phyloP scores from a whole-genome alignment of 2,113 vertebrate species.

The Nanorana parkeri region DNA sequence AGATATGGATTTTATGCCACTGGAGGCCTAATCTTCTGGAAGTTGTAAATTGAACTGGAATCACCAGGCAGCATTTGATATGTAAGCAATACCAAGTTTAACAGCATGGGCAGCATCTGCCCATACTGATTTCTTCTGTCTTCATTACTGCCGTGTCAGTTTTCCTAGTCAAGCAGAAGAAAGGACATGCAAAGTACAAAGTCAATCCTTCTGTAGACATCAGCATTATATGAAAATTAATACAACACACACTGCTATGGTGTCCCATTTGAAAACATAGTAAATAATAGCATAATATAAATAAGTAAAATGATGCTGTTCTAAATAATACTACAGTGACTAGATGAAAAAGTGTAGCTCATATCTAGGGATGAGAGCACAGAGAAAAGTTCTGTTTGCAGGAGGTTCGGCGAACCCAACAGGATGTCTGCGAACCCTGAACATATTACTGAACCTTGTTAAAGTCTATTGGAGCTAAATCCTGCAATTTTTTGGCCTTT shows the following conservation, averaged over 20 bases:
- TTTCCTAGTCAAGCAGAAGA: not conserved
- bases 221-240: not conserved
- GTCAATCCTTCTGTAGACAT: not conserved
- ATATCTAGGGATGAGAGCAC: too few species aligned
- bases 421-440: too few species aligned
- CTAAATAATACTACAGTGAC: too few species aligned
- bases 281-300: not conserved
- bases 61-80: constrained; percentile 49
- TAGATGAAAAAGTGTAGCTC: too few species aligned
- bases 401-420: too few species aligned
- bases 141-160: constrained; percentile 19
- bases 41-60: constrained; percentile 54
- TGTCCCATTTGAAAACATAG: not conserved
- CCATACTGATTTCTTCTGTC: constrained; percentile 42
- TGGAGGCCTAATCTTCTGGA: constrained; percentile 6
- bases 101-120: constrained; percentile 44
- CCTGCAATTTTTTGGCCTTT: too few species aligned
- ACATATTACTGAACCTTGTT: too few species aligned
- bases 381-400: too few species aligned
- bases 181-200: not conserved
- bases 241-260: not conserved
- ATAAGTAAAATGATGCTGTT: not conserved
- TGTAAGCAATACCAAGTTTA: constrained; percentile 46
- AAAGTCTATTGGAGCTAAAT: too few species aligned
- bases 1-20: constrained; percentile 57